Evolutionary conservation across 2,113 vertebrate species (phyloP), one percentile per base, ranked within the genome.

Genomic region (Gambusia holbrooki): DNA sequence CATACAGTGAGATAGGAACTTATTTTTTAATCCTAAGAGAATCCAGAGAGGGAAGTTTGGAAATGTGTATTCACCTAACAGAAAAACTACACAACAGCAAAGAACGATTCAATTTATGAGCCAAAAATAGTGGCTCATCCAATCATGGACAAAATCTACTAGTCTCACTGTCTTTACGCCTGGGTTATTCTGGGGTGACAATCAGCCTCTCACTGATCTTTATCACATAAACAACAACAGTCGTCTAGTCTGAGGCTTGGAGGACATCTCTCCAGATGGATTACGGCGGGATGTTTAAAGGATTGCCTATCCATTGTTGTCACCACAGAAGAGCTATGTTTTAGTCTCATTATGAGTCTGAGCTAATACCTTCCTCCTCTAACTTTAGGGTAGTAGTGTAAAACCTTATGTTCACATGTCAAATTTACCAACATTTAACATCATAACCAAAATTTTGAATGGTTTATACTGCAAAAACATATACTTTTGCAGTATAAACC

Each of bases 191-290:
- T 58, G 19, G 17, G 9, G 51, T 58, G 22, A 3, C 51, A 25
- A 10, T 48, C 17, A 48, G 51, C 25, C 51, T 58, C 51, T 58
- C 51, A 25, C 22, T 58, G 22, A 58, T 58, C 51, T n/a, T 58
- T 58, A 58, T 3, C 51, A 58, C 51, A 58, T 35, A 83, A 88
- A 88, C 85, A 87, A 74, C 87, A 88, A 71, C 69, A n/a, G 66
- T 71, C 69, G 61, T 74, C 66, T 76, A 22, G 75, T 79, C 73
- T 77, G 82, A 75, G 61, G 73, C 82, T 72, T 71, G 69, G 73
- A 87, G 73, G 69, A 85, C 8, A 79, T 82, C 86, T 87, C 80
- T 76, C 69, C 85, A 72, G 80, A 71, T 88, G 87, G 92, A 89
- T 91, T 90, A 85, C 27, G 65, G 37, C 51, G 3, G 25, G 51